Evolutionary conservation across 2,113 vertebrate species (phyloP).

Genomic region (Saguinus midas): DNA sequence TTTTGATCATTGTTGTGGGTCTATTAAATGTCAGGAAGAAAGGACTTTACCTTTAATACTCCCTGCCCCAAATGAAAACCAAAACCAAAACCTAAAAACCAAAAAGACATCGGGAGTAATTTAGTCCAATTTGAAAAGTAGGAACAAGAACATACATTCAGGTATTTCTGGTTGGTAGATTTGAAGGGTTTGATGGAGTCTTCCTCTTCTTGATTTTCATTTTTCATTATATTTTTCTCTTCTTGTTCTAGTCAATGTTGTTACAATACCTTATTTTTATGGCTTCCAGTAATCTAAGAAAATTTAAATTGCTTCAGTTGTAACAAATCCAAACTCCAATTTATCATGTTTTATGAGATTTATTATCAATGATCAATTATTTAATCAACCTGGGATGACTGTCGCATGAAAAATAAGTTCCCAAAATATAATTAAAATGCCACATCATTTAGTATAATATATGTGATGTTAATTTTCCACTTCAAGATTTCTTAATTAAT

Average conservation of each 20-base stretch:
- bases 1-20: not conserved
- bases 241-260: not conserved
- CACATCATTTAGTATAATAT: conserved; percentile 47
- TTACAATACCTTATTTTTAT: not conserved
- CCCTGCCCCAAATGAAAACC: not conserved
- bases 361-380: conserved; percentile 31
- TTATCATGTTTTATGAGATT: not conserved
- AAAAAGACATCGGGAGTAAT: not conserved
- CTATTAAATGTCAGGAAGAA: not conserved
- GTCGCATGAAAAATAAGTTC: not conserved
- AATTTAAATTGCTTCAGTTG: not conserved
- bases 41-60: not conserved
- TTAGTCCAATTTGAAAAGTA: not conserved
- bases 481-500: too few species aligned
- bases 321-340: not conserved
- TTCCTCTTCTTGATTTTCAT: not conserved
- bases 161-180: not conserved
- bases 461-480: conserved; percentile 10
- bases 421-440: conserved; percentile 58
- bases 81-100: not conserved
- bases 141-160: not conserved
- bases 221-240: not conserved
- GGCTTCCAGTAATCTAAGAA: not conserved
- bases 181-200: not conserved
- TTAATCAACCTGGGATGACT: not conserved